phyloP scores from a whole-genome alignment of 1,140 invertebrate genomes.

The Zaprionus taronus region DNA sequence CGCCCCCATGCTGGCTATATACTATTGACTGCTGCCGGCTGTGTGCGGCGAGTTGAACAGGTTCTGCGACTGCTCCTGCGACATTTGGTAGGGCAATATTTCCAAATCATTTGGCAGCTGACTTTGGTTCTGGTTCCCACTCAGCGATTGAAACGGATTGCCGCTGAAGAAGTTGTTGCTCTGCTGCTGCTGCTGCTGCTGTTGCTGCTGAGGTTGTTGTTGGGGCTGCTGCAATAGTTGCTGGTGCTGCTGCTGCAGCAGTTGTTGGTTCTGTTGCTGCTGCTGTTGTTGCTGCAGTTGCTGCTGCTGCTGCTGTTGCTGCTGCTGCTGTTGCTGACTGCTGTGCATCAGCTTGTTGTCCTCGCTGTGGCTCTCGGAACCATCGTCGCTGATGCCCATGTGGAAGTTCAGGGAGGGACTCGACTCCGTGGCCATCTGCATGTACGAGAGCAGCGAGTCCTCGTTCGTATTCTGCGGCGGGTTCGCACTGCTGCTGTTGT shows the following conservation, averaged over 20 bases:
- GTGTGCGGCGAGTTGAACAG: constrained; percentile 72
- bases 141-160: constrained; percentile 64
- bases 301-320: background rate
- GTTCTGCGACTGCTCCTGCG: constrained; percentile 77
- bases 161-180: constrained; percentile 50
- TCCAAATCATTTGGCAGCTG: constrained; percentile 78
- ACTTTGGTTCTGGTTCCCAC: constrained; percentile 52
- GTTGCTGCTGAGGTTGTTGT: constrained; percentile 46
- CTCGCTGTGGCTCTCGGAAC: constrained; percentile 67
- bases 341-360: constrained; percentile 63
- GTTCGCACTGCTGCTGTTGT: constrained; percentile 53
- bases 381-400: constrained; percentile 79
- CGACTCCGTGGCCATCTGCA: constrained; percentile 80
- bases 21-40: constrained; percentile 61
- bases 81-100: constrained; percentile 79
- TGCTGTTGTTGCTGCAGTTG: constrained; percentile 47
- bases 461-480: constrained; percentile 70
- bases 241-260: constrained; percentile 50
- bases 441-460: constrained; percentile 75
- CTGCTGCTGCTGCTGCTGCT: constrained; percentile 47
- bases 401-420: constrained; percentile 76
- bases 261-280: constrained; percentile 38
- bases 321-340: constrained; percentile 32
- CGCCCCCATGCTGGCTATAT: constrained; percentile 17
- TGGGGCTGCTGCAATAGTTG: constrained; percentile 49